phyloP scores from a whole-genome alignment of 2,113 vertebrate species.

The Otocyon megalotis region DNA sequence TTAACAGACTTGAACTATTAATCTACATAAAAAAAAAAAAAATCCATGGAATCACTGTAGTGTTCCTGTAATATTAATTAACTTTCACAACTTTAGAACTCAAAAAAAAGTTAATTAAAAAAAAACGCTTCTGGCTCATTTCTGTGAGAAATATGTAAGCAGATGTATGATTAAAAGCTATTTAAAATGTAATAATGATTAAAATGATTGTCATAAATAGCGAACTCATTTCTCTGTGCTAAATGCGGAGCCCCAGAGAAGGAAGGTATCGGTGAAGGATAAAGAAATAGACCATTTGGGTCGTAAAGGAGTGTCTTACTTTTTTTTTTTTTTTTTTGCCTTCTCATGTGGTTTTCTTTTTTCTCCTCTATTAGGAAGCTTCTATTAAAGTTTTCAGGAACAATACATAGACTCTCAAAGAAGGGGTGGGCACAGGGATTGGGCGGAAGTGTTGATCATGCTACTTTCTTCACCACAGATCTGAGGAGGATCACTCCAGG shows the following conservation, averaged over 20 bases:
- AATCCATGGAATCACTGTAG: background rate
- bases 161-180: constrained; percentile 48
- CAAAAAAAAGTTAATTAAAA: background rate
- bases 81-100: constrained; percentile 3
- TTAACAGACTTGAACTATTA: constrained; percentile 3
- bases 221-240: background rate
- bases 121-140: constrained; percentile 15
- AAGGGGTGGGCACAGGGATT: accelerated
- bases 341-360: background rate
- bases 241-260: background rate
- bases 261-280: background rate
- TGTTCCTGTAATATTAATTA: constrained; percentile 58
- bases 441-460: background rate
- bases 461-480: background rate
- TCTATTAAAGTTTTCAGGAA: background rate
- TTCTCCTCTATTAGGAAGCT: background rate
- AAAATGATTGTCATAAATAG: constrained; percentile 25
- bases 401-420: background rate
- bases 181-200: constrained; percentile 47
- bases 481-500: background rate
- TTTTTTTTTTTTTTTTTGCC: background rate
- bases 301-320: background rate
- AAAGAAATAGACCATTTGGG: background rate
- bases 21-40: background rate
- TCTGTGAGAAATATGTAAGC: constrained; percentile 14